Base-by-base conservation (phyloP, 2,888 invertebrate genomes). In the Drosophila algonquin region DNA sequence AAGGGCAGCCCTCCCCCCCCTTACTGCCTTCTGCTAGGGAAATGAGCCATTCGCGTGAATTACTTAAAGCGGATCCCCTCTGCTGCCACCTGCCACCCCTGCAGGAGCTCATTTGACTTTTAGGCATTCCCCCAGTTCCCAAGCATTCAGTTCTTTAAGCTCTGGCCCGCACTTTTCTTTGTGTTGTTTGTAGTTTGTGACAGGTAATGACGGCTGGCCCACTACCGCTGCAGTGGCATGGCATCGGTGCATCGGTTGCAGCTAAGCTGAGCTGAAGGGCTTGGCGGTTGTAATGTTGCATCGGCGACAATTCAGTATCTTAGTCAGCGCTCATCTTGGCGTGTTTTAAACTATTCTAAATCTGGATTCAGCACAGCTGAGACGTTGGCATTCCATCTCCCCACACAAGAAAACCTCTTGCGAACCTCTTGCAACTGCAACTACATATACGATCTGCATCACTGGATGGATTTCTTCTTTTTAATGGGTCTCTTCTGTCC, bases 11-110 rank as follows among this genome's bases (percentile, higher is more conserved):
- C 32, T 40, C 10, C 24, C 12, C 35, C 21, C 3, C 8, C 52
- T 7, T 7, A 8, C 64, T 52, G 45, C 60, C 60, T 64, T 40
- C 62, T 61, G 58, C 68, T 63, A 56, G 70, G 63, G 67, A 75
- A 71, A 76, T 60, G 70, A 70, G 65, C 63, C 62, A 76, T 75
- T 75, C 76, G 74, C 75, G 76, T 74, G 75, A 70, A 74, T 75
- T 75, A 65, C 71, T 70, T 70, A 75, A 75, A 75, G 70, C 57
- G 75, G 68, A 74, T 74, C 68, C 44, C 44, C 50, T 24, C 27
- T 48, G 21, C 21, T 21, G 21, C 21, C 21, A 21, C 21, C 21
- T 21, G 21, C 21, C 21, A 16, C 30, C 52, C 16, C 16, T 12
- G 10, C 4, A 4, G 58, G 52, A 44, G 48, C 30, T 46, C 46